Evolutionary conservation across 2,113 vertebrate genomes (phyloP), one percentile per base, ranked within the genome.

Genomic region (Seriola rivoliana): DNA sequence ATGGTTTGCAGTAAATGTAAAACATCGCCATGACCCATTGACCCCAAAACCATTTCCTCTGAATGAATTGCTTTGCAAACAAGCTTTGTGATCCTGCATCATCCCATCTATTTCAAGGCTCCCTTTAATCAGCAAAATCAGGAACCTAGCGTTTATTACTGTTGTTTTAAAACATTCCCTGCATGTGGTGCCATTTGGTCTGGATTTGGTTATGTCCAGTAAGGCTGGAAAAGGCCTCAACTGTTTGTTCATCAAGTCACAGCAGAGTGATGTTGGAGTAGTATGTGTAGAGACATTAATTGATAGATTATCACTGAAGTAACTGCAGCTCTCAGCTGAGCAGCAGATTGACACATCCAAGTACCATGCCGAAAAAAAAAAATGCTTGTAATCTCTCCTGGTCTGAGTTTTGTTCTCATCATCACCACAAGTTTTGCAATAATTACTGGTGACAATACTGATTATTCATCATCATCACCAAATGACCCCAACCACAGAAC

Each of bases 11-110:
- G 38, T 64, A 82, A 80, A 87, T 66, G 63, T 59, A 68, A 82
- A 92, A 86, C 80, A 80, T 86, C 84, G 50, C 84, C 58, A 42
- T 85, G 86, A 32, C 86, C 91, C 77, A 78, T 44, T 90, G 86
- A 91, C 88, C 85, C 82, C 60, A 74, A 93, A 89, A 87, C 52
- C 21, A 84, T 81, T 89, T 90, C 81, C 82, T 85, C 65, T 88
- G 57, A 82, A 62, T 70, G 69, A 82, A 88, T 64, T 83, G 74
- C 62, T 67, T 75, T 71, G 73, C 73, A 88, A 86, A 89, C 66
- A 69, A 36, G 25, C 48, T 46, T 46, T 57, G 52, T 11, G 36
- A 67, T 80, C 67, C 74, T 16, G 64, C 25, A 71, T 54, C 69
- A 54, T 64, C 60, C 52, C 46, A 64, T 74, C 63, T 46, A 75